Evolutionary conservation across 2,797 vertebrate species (phyloP).

Genomic region (Moxostoma hubbsi): DNA sequence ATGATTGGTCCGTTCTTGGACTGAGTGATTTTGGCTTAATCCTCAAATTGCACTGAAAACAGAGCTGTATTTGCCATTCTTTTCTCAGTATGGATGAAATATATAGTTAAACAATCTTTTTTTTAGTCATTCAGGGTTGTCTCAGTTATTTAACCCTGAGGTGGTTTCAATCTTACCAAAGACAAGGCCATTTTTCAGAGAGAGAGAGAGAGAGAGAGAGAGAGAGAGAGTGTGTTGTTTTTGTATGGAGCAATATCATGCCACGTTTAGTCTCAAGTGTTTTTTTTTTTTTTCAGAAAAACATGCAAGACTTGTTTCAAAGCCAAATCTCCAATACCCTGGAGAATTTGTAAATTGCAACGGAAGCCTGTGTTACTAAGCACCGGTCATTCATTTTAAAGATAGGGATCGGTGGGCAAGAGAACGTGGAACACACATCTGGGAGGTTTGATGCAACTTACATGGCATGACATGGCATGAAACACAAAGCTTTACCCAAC

Average conservation of each 20-base stretch:
- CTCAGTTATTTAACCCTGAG: conserved; percentile 47
- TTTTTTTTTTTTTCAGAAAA: conserved; percentile 34
- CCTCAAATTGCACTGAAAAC: conserved; percentile 51
- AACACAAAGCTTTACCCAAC: conserved; percentile 11
- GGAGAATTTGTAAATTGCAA: conserved; percentile 69
- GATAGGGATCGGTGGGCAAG: conserved; percentile 72
- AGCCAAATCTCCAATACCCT: conserved; percentile 62
- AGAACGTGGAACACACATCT: conserved; percentile 53
- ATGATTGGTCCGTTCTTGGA: conserved; percentile 57
- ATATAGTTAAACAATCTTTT: conserved; percentile 58
- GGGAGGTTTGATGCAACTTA: conserved; percentile 31
- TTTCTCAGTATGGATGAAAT: conserved; percentile 42
- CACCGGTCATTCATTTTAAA: conserved; percentile 65
- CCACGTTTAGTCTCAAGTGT: conserved; percentile 19
- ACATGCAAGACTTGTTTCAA: conserved; percentile 61
- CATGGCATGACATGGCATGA: conserved; percentile 15
- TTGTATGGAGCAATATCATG: conserved; percentile 31
- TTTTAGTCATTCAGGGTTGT: conserved; percentile 32
- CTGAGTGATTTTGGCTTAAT: conserved; percentile 59
- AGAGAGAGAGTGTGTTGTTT: conserved; percentile 9
- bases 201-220: not conserved
- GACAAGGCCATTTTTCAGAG: conserved; percentile 28
- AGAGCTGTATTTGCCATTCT: conserved; percentile 19
- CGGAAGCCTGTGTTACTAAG: conserved; percentile 73
- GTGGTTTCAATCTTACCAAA: conserved; percentile 40